Percentiles rank a stretch among this genome's conserved stretches.
Evolutionary conservation across 2,113 vertebrate species (phyloP).

Genomic region (Callipepla squamata): DNA sequence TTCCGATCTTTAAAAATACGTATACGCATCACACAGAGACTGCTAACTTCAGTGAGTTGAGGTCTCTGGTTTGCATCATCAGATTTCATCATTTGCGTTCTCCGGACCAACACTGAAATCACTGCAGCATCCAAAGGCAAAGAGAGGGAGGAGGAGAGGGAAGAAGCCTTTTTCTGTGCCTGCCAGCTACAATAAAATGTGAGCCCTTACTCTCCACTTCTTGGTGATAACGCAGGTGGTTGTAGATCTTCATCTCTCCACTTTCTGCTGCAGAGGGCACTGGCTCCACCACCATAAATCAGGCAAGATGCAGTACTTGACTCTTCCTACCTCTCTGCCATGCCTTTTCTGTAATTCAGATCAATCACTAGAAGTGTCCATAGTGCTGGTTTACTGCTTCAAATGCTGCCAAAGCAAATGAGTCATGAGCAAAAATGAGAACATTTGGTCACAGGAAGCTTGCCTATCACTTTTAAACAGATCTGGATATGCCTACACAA

Average conservation of each 20-base stretch:
- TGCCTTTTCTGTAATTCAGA: neutral
- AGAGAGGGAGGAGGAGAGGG: neutral
- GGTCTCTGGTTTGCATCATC: neutral
- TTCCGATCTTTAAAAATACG: neutral
- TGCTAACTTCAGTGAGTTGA: neutral
- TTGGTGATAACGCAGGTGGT: neutral
- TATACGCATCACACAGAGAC: neutral
- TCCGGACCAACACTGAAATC: accelerated
- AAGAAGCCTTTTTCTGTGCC: neutral
- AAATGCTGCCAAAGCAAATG: neutral
- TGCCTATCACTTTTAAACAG: neutral
- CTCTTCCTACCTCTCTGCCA: neutral
- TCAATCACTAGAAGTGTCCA: neutral
- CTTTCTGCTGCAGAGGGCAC: neutral
- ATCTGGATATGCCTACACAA: neutral
- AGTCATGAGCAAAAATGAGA: neutral
- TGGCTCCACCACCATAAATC: neutral
- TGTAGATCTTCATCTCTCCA: conserved; percentile 22
- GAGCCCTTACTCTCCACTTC: neutral
- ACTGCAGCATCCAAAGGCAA: neutral
- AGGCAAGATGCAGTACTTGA: neutral
- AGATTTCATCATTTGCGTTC: neutral
- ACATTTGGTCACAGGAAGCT: neutral
- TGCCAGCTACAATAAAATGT: neutral
- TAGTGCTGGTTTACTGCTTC: neutral